Evolutionary conservation across 2,888 invertebrate species (phyloP).

Genomic region (Eupithecia subfuscata): DNA sequence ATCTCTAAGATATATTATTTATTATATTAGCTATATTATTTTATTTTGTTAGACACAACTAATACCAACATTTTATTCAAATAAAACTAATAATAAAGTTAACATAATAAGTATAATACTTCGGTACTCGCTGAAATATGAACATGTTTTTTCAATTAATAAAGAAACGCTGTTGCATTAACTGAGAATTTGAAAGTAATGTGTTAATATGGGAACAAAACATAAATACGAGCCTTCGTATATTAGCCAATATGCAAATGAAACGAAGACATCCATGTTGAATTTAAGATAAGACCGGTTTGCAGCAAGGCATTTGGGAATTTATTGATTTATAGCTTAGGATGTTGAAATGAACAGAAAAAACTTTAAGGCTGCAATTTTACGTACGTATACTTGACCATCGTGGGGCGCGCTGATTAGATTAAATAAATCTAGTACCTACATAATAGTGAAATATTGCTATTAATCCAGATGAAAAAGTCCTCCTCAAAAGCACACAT

Average conservation of each 20-base stretch:
- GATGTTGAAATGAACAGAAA: background rate
- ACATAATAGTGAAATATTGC: background rate
- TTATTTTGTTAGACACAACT: too few relatives aligned
- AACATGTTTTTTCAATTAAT: slow-evolving; percentile 40
- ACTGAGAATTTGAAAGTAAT: slow-evolving; percentile 26
- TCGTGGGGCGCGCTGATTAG: background rate
- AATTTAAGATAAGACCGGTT: slow-evolving; percentile 33
- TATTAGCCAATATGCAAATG: slow-evolving; percentile 47
- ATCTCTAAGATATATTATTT: too few relatives aligned
- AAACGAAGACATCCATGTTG: slow-evolving; percentile 39
- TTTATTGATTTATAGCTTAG: slow-evolving; percentile 11
- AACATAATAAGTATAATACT: background rate
- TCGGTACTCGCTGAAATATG: slow-evolving; percentile 14
- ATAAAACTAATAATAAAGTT: background rate
- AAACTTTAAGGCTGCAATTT: background rate
- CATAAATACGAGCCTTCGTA: slow-evolving; percentile 31
- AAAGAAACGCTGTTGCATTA: slow-evolving; percentile 29
- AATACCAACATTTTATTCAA: background rate
- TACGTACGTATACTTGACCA: background rate
- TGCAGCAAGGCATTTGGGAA: slow-evolving; percentile 5
- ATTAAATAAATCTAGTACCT: background rate
- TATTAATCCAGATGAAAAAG: background rate
- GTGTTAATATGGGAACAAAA: slow-evolving; percentile 35
- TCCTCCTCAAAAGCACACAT: background rate
- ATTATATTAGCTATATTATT: too few relatives aligned